Conservation (phyloP, 35 echinoderm and acorn worm species). For the Chiridota heheva region DNA sequence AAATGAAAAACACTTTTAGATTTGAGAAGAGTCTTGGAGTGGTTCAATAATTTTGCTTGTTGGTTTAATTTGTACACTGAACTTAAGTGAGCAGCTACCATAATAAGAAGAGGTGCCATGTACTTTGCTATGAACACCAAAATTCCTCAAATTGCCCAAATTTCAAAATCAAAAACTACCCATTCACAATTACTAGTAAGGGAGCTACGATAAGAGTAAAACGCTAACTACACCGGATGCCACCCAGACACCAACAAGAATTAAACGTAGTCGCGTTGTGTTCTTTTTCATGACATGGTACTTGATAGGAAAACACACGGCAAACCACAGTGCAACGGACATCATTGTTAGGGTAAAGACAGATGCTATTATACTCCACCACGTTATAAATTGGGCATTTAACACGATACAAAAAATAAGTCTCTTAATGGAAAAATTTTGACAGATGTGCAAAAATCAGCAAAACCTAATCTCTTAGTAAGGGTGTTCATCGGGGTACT, state of each 20-base stretch:
- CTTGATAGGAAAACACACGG: conserved; percentile 18
- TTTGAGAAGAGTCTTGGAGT: too few relatives aligned
- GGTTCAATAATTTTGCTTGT: not conserved
- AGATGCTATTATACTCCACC: conserved; percentile 1
- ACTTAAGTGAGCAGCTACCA: not conserved
- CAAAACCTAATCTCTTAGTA: conserved; percentile 19
- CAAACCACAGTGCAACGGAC: conserved; percentile 33
- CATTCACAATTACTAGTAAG: not conserved
- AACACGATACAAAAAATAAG: conserved; percentile 25
- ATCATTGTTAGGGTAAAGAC: conserved; percentile 36
- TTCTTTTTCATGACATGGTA: not conserved
- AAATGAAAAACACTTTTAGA: conserved; percentile 34
- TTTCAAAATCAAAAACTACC: not conserved
- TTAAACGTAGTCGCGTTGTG: not conserved
- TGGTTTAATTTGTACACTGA: not conserved
- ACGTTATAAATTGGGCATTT: not conserved
- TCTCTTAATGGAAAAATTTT: conserved; percentile 16
- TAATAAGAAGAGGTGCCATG: conserved; percentile 3
- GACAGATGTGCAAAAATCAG: conserved; percentile 40
- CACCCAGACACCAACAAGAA: conserved; percentile 14
- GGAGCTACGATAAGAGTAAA: not conserved
- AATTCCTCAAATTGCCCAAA: not conserved
- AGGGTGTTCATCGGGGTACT: conserved; percentile 1
- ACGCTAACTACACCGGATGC: not conserved
- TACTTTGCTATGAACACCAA: conserved; percentile 3